Conservation (phyloP, 2,113 vertebrate species). For the Heterotilapia buettikoferi region DNA sequence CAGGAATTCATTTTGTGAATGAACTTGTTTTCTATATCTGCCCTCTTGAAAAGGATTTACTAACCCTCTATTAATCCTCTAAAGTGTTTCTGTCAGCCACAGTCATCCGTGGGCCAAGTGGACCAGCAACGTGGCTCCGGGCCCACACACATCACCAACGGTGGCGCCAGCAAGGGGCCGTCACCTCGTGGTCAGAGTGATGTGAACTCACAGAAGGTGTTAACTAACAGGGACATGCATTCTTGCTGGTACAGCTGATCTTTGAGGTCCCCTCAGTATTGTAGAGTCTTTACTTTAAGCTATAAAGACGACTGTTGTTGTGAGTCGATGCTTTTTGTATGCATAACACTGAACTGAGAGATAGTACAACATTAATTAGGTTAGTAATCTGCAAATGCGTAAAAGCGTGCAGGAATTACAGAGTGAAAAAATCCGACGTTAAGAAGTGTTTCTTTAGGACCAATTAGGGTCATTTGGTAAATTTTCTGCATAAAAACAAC, state of each 20-base stretch:
- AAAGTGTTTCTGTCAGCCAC: background rate
- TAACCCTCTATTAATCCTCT: background rate
- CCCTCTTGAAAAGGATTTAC: background rate
- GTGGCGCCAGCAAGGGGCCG: background rate
- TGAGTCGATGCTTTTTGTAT: background rate
- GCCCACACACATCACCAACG: background rate
- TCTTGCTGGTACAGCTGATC: background rate
- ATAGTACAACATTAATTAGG: background rate
- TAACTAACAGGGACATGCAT: background rate
- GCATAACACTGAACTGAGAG: background rate
- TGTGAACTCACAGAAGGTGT: background rate
- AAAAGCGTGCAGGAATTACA: background rate
- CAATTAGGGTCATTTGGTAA: background rate
- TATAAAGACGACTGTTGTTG: background rate
- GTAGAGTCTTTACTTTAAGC: background rate
- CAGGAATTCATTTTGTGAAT: background rate
- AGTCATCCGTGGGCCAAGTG: background rate
- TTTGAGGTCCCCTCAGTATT: background rate
- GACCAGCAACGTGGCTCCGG: background rate
- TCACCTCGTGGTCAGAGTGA: background rate
- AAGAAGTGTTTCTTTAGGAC: background rate
- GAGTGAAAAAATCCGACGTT: background rate
- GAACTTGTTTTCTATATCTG: background rate
- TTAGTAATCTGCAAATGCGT: background rate
- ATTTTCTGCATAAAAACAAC: background rate